Evolutionary conservation across 2,113 vertebrate genomes (phyloP), one percentile per base, ranked within the genome.

Genomic region (Melanostigma gelatinosum): DNA sequence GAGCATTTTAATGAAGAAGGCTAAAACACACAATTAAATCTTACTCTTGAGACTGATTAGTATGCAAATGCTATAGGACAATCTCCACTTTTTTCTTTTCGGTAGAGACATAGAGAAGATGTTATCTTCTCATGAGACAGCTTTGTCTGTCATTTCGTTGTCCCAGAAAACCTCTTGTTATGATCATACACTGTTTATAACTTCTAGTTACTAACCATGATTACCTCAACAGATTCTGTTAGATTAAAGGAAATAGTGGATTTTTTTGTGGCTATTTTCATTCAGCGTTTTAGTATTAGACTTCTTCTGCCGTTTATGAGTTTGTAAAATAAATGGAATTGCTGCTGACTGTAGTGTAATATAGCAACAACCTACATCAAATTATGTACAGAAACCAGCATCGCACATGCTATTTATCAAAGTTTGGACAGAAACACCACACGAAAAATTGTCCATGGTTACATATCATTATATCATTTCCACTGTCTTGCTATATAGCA

Each of bases 31-130:
- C 63, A 42, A 7, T 67, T 73, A 50, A 11, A 66, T 58, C 55
- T 63, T 75, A 27, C 44, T 77, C 27, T 24, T 24, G 24, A 68
- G 40, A 65, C 57, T 72, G 44, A 57, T 76, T 29, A 64, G 66
- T 64, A 48, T 64, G 66, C 80, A 69, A 50, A 34, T 22, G 46
- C 29, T 55, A 46, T 62, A 29, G 55, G 29, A 29, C 29, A 46
- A 27, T 73, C 64, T 62, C 8, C 24, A 29, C n/a, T 6, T 20
- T 18, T 55, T 48, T 46, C 29, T 36, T 20, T 36, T 29, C 1
- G 11, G n/a, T 8, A 29, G 42, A 73, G n/a, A 54, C 46, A 29
- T 38, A 24, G 24, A 24, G 24, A 40, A 38, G 22, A 71, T 60
- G n/a, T 27, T 55, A 58, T 72, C 20, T 46, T 57, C 27, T 55